These are phyloP conservation scores for Sinelater perroti DNA, from an alignment of 2,888 invertebrate species.

Conservation along the genomic window DNA sequence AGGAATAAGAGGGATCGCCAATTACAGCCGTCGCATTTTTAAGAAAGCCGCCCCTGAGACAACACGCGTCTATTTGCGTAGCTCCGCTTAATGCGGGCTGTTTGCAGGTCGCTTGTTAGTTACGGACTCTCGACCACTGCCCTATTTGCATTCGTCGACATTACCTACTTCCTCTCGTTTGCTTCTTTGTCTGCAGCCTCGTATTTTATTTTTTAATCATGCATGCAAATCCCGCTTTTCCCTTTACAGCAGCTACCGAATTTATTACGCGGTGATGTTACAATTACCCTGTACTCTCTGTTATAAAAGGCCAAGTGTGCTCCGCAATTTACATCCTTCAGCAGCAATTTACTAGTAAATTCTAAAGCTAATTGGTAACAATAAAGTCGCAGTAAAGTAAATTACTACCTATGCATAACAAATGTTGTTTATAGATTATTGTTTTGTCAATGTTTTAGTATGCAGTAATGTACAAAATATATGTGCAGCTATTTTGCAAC, in stretches of 20 bases:
- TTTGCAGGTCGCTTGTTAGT: conserved; percentile 30
- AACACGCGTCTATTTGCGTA: conserved; percentile 19
- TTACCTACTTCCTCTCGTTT: conserved; percentile 19
- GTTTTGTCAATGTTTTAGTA: no score
- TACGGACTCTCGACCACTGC: conserved; percentile 27
- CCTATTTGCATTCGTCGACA: conserved; percentile 28
- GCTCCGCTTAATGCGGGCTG: conserved; percentile 25
- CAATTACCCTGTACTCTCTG: conserved; percentile 22
- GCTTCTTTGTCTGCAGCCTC: conserved; percentile 18
- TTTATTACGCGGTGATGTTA: conserved; percentile 26
- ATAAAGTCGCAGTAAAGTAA: no score
- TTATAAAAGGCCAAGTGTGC: conserved; percentile 16
- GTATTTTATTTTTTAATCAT: conserved; percentile 30
- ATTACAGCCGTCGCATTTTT: conserved; percentile 14
- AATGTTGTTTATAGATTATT: no score
- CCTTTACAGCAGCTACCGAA: conserved; percentile 21
- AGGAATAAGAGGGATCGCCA: conserved; percentile 3
- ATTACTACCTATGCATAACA: no score
- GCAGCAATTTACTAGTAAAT: no score
- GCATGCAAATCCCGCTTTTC: conserved; percentile 27
- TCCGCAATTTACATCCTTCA: conserved; percentile 25
- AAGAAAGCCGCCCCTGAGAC: conserved; percentile 9
- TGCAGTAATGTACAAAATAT: no score
- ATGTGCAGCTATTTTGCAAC: no score
- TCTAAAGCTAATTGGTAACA: no score